A percentile compares a stretch with the other conserved stretches of the same genome.
Evolutionary conservation across 2,888 invertebrate genomes (phyloP).

Genomic region (Chaitophorus viminalis): DNA sequence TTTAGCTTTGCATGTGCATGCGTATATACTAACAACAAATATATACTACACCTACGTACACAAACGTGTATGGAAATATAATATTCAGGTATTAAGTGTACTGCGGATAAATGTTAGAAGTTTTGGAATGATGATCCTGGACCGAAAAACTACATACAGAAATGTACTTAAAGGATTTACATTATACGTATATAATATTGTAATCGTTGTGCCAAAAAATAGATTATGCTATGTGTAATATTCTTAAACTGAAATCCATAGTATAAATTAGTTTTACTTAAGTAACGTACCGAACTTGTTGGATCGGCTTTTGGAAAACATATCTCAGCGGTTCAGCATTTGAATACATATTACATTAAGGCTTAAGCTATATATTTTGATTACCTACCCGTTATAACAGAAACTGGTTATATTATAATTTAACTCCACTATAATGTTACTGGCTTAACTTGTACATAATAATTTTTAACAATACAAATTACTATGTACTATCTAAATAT

Average conservation of each 20-base stretch:
- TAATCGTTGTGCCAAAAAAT: background rate
- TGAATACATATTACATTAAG: background rate
- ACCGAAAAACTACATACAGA: conserved; percentile 36
- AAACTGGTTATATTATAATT: conserved; percentile 11
- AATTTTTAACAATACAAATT: background rate
- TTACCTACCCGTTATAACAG: background rate
- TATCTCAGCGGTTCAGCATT: background rate
- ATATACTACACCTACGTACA: background rate
- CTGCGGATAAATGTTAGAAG: background rate
- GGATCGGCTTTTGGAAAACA: conserved; percentile 9
- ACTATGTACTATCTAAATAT: background rate
- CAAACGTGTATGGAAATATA: background rate
- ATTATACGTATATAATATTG: background rate
- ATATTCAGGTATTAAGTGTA: background rate
- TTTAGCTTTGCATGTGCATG: conserved; percentile 58
- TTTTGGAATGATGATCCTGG: background rate
- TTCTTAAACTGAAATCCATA: background rate
- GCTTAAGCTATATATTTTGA: conserved; percentile 13
- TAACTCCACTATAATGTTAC: conserved; percentile 6
- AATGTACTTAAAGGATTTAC: conserved; percentile 39
- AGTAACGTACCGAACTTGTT: conserved; percentile 14
- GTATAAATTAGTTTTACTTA: conserved; percentile 11
- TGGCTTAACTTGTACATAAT: conserved; percentile 22
- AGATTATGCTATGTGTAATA: conserved; percentile 3
- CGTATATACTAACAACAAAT: conserved; percentile 10